phyloP scores from a whole-genome alignment of 2,113 vertebrate genomes.

The Harpagus bidentatus region DNA sequence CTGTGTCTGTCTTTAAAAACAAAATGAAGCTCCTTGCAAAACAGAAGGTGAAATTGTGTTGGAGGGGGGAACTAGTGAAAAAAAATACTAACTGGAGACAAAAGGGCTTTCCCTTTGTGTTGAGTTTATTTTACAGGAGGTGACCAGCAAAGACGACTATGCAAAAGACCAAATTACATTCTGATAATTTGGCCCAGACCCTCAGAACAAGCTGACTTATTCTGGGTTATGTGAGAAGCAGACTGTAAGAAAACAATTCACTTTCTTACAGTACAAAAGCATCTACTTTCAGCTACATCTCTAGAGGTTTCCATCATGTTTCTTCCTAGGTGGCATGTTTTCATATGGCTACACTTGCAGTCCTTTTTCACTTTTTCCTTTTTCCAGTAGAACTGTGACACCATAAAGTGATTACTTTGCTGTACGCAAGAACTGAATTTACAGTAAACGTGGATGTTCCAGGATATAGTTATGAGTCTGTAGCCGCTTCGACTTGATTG shows the following conservation, averaged over 20 bases:
- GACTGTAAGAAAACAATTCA: neutral
- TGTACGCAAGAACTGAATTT: neutral
- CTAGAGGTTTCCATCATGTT: neutral
- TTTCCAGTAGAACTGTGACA: neutral
- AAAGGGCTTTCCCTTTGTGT: neutral
- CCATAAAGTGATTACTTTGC: neutral
- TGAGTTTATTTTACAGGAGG: neutral
- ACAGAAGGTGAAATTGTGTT: neutral
- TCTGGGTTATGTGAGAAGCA: neutral
- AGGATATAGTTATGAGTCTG: neutral
- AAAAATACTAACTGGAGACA: neutral
- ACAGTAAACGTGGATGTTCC: neutral
- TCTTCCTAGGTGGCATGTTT: neutral
- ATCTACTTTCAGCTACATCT: neutral
- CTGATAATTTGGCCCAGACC: neutral
- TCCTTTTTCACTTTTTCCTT: neutral
- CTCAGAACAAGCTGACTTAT: neutral
- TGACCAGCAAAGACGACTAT: neutral
- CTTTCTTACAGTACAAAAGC: neutral
- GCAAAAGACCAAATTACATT: neutral
- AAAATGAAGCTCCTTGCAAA: neutral
- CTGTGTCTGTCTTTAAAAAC: neutral
- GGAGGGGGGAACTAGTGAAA: neutral
- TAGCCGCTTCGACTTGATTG: neutral
- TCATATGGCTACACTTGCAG: neutral